Base-by-base conservation (phyloP, 1,140 invertebrate genomes). In the Episyrphus balteatus region DNA sequence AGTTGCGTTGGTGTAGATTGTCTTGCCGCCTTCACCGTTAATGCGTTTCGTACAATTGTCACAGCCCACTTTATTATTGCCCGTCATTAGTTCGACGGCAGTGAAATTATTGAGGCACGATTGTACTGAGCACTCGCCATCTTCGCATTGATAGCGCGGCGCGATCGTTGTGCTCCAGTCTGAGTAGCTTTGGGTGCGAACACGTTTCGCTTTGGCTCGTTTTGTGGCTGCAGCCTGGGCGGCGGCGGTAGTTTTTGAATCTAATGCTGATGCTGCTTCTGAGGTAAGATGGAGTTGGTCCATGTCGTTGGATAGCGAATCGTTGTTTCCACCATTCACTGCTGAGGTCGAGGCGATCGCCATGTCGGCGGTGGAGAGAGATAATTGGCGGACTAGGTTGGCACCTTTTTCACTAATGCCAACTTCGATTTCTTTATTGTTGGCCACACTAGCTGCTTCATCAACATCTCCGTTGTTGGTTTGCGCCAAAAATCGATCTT, bases 81-180 rank as follows among this genome's bases (percentile, higher is more conserved):
- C 92, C 3, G 81, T 86, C 69, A 98, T 79, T 5, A 92, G 68
- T 67, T 98, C 93, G 15, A 84, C 74, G 1, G 82, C 79, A 1
- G 92, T 96, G 66, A 97, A 97, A 69, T 92, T 88, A 57, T 86
- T 86, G 6, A 98, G 76, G 63, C 90, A 95, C 0, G 87, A 91
- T 57, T 86, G 79, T 13, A 90, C 75, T 3, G 88, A 91, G 62
- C 79, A 86, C 57, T 93, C 89, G 15, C 81, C 80, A 44, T 86
- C 81, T 39, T 82, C 77, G 50, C 79, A 80, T 13, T 80, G 72
- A 60, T 88, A 88, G 8, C 83, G 73, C 5, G 74, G 70, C 1
- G 76, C 73, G 13, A 78, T 70, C 2, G 77, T 77, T 38, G 70
- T 75, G 45, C 63, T 71, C 70, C 70, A 73, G 40, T 68, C 65